Conservation (phyloP, 2,113 vertebrate genomes). For the Sturnus vulgaris region DNA sequence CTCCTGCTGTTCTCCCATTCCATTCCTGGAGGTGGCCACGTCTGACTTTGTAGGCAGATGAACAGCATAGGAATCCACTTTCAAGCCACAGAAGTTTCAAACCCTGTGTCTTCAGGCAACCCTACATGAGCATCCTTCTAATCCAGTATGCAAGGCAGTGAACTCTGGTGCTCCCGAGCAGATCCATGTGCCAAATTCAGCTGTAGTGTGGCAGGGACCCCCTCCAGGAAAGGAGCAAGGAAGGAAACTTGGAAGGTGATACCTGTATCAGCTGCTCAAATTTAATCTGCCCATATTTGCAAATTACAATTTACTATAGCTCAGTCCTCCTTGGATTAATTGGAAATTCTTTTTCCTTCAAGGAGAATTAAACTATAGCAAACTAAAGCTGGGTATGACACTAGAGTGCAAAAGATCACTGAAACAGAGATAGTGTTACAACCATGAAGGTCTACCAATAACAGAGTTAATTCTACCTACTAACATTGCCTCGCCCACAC, state of each 20-base stretch:
- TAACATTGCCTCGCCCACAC: background rate
- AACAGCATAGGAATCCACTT: background rate
- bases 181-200: background rate
- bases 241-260: background rate
- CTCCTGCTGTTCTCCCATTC: background rate
- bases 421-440: background rate
- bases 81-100: background rate
- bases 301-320: background rate
- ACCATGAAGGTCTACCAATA: background rate
- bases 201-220: background rate
- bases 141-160: background rate
- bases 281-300: background rate
- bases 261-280: background rate
- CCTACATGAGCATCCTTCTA: fast-evolving
- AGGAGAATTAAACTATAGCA: background rate
- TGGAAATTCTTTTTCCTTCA: background rate
- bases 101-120: background rate
- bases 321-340: background rate
- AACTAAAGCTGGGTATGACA: background rate
- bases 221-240: background rate
- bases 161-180: background rate
- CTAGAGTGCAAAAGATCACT: background rate
- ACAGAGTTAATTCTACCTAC: background rate
- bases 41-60: background rate
- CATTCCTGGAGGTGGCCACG: background rate